Conservation (phyloP, 2,888 invertebrate species). For the Morinoia aosen region DNA sequence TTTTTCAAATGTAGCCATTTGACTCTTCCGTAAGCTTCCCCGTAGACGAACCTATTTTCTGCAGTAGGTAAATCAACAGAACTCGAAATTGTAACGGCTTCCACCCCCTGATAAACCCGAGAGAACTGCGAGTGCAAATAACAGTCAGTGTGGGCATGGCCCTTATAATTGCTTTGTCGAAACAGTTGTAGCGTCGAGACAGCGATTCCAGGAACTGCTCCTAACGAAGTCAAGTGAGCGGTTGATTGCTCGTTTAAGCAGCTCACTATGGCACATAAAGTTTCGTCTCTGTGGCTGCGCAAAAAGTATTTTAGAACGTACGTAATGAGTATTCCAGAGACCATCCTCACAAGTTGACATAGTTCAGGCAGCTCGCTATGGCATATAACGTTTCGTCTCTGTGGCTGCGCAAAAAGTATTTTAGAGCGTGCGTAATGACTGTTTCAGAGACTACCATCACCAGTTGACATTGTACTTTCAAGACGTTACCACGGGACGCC, state of each 20-base stretch:
- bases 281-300: not conserved
- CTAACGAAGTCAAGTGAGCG: not conserved
- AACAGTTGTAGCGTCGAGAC: not conserved
- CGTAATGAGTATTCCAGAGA: not conserved
- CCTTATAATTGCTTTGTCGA: not conserved
- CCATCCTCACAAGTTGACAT: too few species aligned
- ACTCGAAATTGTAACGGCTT: not conserved
- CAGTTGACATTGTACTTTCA: not conserved
- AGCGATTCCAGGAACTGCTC: not conserved
- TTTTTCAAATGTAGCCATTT: not conserved
- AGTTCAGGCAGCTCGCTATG: not conserved
- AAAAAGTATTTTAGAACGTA: not conserved
- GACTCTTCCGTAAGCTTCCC: not conserved
- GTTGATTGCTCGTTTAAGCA: not conserved
- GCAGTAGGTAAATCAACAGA: not conserved
- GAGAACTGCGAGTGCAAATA: not conserved
- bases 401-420: not conserved
- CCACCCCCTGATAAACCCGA: not conserved
- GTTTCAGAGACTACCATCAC: not conserved
- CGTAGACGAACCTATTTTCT: not conserved
- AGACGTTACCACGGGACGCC: not conserved
- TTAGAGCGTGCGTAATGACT: not conserved
- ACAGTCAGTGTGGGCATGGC: not conserved
- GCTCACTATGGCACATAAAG: not conserved
- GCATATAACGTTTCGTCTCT: not conserved